Evolutionary conservation across 1,140 invertebrate species (phyloP).

Genomic region (Alviniconcha marisindica): DNA sequence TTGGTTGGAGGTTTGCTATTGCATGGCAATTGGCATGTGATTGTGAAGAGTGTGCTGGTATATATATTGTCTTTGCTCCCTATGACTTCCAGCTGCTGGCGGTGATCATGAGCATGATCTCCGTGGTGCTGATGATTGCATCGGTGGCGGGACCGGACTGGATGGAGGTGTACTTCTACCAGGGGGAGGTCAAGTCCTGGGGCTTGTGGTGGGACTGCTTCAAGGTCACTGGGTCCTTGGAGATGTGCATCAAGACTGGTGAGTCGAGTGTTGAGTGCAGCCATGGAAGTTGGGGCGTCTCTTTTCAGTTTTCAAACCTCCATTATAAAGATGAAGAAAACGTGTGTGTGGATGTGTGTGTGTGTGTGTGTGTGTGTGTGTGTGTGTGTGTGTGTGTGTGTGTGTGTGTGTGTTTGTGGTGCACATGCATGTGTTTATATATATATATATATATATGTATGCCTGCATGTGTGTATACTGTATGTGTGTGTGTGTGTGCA

Average conservation of each 20-base stretch:
- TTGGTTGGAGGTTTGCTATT: too few relatives aligned
- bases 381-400: too few relatives aligned
- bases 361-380: too few relatives aligned
- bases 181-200: slow-evolving; percentile 44
- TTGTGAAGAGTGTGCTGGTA: not conserved
- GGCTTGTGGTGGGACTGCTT: slow-evolving; percentile 48
- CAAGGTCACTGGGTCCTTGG: slow-evolving; percentile 37
- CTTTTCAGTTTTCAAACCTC: not conserved
- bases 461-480: too few relatives aligned
- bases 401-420: too few relatives aligned
- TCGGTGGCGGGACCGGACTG: slow-evolving; percentile 48
- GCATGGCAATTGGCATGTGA: not conserved
- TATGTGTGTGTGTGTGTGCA: too few relatives aligned
- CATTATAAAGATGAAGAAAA: not conserved
- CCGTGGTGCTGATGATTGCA: slow-evolving; percentile 40
- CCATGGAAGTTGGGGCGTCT: not conserved
- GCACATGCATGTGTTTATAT: too few relatives aligned
- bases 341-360: not conserved
- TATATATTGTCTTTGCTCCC: not conserved
- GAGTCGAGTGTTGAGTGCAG: not conserved
- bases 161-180: slow-evolving; percentile 40
- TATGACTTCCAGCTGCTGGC: slow-evolving; percentile 41
- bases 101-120: slow-evolving; percentile 41
- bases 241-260: slow-evolving; percentile 48
- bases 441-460: too few relatives aligned